phyloP scores from a whole-genome alignment of 2,113 vertebrate species.

The Limnothrissa miodon region DNA sequence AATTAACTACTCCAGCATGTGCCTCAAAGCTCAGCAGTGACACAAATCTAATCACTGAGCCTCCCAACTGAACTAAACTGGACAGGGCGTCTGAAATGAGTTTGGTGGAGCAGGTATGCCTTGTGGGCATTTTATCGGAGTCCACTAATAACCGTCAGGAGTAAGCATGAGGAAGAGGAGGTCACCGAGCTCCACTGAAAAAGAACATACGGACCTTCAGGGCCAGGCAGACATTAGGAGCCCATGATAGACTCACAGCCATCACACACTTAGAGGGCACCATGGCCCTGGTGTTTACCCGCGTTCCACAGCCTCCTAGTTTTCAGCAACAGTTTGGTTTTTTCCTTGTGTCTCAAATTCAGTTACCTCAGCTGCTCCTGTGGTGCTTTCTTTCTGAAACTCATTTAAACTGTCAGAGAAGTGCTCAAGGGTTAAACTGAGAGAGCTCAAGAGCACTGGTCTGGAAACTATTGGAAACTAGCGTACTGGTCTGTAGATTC shows the following conservation, averaged over 20 bases:
- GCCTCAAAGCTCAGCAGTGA: background rate
- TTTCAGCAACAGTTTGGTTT: background rate
- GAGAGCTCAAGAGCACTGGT: background rate
- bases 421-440: background rate
- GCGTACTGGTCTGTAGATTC: background rate
- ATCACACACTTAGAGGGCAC: background rate
- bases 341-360: background rate
- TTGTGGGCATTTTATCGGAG: background rate
- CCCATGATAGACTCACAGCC: background rate
- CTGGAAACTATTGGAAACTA: too few relatives aligned
- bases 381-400: background rate
- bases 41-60: background rate
- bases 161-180: background rate
- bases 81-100: background rate
- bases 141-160: background rate
- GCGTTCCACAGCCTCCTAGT: background rate
- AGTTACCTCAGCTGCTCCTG: background rate
- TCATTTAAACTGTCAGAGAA: background rate
- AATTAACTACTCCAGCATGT: background rate
- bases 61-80: background rate
- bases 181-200: background rate
- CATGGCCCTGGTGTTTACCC: background rate
- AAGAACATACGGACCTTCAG: background rate
- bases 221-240: background rate
- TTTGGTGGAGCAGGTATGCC: background rate